phyloP scores from a whole-genome alignment of 1,140 invertebrate genomes.

The Homarus americanus region DNA sequence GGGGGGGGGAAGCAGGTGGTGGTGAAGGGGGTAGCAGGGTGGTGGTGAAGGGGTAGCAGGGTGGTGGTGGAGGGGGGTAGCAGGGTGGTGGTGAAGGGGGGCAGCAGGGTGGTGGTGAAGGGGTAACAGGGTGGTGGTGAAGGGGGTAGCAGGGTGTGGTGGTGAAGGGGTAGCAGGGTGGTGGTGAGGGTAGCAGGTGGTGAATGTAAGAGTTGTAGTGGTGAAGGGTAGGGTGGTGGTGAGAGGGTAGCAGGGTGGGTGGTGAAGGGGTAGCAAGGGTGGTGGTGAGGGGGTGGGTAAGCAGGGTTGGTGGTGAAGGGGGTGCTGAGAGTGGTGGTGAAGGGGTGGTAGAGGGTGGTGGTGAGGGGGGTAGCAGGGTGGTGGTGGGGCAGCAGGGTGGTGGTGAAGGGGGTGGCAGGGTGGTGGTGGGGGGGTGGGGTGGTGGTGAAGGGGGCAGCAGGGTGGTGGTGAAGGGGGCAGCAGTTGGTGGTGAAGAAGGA shows the following conservation, averaged over 20 bases:
- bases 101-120: conserved; percentile 10
- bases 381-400: too few relatives aligned
- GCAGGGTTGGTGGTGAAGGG: neutral
- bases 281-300: neutral
- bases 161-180: neutral
- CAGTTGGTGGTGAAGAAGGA: neutral
- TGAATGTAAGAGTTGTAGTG: neutral
- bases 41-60: neutral
- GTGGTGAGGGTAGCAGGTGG: neutral
- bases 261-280: neutral
- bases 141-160: neutral
- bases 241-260: neutral
- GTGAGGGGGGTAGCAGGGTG: too few relatives aligned
- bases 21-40: neutral
- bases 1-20: too few relatives aligned
- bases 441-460: neutral
- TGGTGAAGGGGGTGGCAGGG: too few relatives aligned
- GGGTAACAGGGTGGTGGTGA: neutral
- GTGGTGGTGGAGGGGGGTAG: neutral
- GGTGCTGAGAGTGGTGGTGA: neutral
- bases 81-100: neutral
- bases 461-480: neutral
- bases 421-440: too few relatives aligned
- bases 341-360: too few relatives aligned
- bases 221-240: neutral